A percentile compares a stretch with the other conserved stretches of the same genome.
These are phyloP conservation scores for Ranitomeya variabilis DNA, from an alignment of 2,113 vertebrate species.

Conservation along the genomic window DNA sequence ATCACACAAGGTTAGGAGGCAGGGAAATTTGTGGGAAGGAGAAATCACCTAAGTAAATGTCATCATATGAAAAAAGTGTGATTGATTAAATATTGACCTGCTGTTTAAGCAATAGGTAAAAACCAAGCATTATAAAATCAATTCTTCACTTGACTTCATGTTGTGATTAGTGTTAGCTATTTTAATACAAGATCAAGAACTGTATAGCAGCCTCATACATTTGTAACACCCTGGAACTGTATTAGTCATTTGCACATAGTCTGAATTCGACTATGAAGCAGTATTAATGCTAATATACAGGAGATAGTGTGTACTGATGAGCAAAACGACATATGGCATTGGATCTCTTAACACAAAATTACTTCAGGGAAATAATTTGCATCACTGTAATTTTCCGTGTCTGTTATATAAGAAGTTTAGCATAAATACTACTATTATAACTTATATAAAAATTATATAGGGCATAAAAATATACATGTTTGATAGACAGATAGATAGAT, in stretches of 20 bases:
- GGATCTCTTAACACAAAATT: constrained; percentile 15
- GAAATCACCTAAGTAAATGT: constrained; percentile 53
- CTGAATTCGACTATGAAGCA: constrained; percentile 32
- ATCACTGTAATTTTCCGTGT: background rate
- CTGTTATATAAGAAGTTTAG: background rate
- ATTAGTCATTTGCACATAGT: constrained; percentile 11
- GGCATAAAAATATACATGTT: background rate
- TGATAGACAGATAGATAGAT: too few species aligned
- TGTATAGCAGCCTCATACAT: constrained; percentile 30
- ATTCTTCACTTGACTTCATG: constrained; percentile 58
- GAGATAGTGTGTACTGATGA: constrained; percentile 12
- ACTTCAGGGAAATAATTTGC: constrained; percentile 29
- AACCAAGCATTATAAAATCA: constrained; percentile 57
- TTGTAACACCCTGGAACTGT: constrained; percentile 27
- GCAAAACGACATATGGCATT: constrained; percentile 21
- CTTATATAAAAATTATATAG: background rate
- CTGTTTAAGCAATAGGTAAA: constrained; percentile 57
- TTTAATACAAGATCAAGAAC: constrained; percentile 52
- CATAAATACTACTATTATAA: background rate
- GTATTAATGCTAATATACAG: constrained; percentile 34
- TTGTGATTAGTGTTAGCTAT: constrained; percentile 56
- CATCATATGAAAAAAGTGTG: constrained; percentile 52
- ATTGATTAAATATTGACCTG: constrained; percentile 60
- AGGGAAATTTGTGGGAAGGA: constrained; percentile 35
- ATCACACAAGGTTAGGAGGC: constrained; percentile 38